phyloP scores from a whole-genome alignment of 2,797 vertebrate genomes.

The Darevskia nairensis region DNA sequence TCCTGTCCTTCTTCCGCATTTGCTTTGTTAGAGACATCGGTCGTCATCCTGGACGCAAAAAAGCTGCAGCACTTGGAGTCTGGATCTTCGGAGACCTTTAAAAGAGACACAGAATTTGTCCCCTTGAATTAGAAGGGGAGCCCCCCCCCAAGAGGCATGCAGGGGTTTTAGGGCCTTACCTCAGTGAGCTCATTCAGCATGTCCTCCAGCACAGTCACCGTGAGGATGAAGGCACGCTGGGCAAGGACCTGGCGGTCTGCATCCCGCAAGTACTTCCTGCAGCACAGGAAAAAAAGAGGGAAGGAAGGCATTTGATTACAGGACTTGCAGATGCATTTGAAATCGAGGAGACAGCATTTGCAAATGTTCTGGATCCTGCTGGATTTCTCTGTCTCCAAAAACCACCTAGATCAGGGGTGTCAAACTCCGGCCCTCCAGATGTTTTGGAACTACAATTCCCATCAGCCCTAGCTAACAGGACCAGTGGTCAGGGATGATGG shows the following conservation, averaged over 20 bases:
- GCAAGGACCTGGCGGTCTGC: slow-evolving; percentile 98
- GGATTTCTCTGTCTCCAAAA: background rate
- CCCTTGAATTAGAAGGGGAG: slow-evolving; percentile 6
- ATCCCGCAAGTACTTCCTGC: slow-evolving; percentile 98
- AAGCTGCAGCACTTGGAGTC: slow-evolving; percentile 78
- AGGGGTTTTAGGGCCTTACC: slow-evolving; percentile 75
- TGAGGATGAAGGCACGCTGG: slow-evolving; percentile 95
- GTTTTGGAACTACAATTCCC: too few relatives aligned
- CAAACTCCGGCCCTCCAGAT: too few relatives aligned
- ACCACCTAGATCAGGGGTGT: too few relatives aligned
- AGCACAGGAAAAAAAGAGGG: background rate
- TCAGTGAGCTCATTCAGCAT: slow-evolving; percentile 91
- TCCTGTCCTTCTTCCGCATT: slow-evolving; percentile 89
- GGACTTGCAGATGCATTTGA: background rate
- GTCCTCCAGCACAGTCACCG: slow-evolving; percentile 97
- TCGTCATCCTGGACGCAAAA: slow-evolving; percentile 92
- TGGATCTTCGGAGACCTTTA: slow-evolving; percentile 86
- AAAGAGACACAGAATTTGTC: background rate
- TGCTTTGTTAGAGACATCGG: slow-evolving; percentile 87
- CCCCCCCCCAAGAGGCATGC: background rate
- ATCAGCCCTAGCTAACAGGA: too few relatives aligned
- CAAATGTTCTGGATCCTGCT: background rate
- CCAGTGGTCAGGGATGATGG: too few relatives aligned
- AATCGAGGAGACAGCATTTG: slow-evolving; percentile 1
- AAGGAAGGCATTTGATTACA: slow-evolving; percentile 2